phyloP scores from a whole-genome alignment of 2,113 vertebrate species.

The Xiphophorus couchianus region DNA sequence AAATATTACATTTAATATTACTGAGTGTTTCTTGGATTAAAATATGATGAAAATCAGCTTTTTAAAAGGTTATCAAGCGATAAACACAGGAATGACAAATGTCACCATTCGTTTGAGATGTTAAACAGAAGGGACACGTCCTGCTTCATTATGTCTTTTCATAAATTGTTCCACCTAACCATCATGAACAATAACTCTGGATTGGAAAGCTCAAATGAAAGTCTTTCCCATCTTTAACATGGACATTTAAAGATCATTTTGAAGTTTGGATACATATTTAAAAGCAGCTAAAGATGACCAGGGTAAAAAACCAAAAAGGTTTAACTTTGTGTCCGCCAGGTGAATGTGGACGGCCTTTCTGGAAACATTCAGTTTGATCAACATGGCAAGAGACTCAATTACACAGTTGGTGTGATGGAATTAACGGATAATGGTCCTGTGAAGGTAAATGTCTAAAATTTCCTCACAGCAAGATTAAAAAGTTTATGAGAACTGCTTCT shows the following conservation, averaged over 20 bases:
- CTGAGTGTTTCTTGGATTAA: too few species aligned
- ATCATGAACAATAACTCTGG: background rate
- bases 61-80: too few species aligned
- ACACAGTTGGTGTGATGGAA: conserved; percentile 97
- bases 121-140: too few species aligned
- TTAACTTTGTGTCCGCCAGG: conserved; percentile 74
- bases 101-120: too few species aligned
- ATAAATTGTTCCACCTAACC: background rate
- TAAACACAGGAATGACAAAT: too few species aligned
- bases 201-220: background rate
- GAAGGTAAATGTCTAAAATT: conserved; percentile 83
- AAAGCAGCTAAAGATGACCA: background rate
- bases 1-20: too few species aligned
- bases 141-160: background rate
- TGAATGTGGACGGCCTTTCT: conserved; percentile 94
- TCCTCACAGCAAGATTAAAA: too few species aligned
- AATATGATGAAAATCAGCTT: too few species aligned
- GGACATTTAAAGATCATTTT: background rate
- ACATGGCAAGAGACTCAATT: conserved; percentile 96
- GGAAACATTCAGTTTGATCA: conserved; percentile 99
- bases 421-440: conserved; percentile 95
- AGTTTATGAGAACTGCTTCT: background rate
- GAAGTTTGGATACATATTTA: background rate
- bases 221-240: background rate
- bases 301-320: too few species aligned